A percentile compares a stretch with the other conserved stretches of the same genome.
Evolutionary conservation across 2,113 vertebrate species (phyloP).

Genomic region (Nothobranchius furzeri): DNA sequence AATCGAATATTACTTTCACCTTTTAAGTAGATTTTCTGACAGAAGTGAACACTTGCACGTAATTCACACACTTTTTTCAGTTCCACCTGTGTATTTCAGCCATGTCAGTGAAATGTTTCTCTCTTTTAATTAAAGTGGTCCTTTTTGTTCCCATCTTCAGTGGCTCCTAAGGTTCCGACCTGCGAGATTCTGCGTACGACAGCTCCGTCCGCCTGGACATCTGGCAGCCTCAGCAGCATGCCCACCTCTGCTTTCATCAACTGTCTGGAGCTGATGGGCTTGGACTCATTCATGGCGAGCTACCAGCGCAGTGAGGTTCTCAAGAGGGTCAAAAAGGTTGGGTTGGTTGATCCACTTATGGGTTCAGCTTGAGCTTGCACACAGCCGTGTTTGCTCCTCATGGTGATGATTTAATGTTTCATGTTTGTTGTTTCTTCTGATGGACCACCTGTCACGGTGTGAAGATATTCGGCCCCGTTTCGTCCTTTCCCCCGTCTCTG

Average conservation of each 20-base stretch:
- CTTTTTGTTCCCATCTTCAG: slow-evolving; percentile 39
- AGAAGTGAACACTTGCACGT: too few species aligned
- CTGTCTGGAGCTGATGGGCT: slow-evolving; percentile 81
- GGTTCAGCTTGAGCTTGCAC: not conserved
- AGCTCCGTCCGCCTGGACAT: slow-evolving; percentile 74
- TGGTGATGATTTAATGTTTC: not conserved
- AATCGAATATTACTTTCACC: too few species aligned
- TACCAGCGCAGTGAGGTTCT: slow-evolving; percentile 71
- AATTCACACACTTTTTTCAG: too few species aligned
- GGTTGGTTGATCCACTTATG: not conserved
- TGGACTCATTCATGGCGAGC: slow-evolving; percentile 65
- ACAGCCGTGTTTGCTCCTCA: not conserved
- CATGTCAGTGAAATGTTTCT: too few species aligned
- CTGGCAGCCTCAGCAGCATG: slow-evolving; percentile 75
- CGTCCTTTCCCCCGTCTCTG: slow-evolving; percentile 69
- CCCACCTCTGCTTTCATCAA: slow-evolving; percentile 67
- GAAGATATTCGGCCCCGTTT: slow-evolving; percentile 72
- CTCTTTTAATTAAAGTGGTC: too few species aligned
- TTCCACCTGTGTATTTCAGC: too few species aligned
- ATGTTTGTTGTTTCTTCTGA: slow-evolving; percentile 26
- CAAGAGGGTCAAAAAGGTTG: slow-evolving; percentile 75
- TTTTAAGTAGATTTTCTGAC: too few species aligned
- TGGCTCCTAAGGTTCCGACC: slow-evolving; percentile 60
- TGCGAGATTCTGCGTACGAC: slow-evolving; percentile 75
- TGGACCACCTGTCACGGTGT: slow-evolving; percentile 4